phyloP scores from a whole-genome alignment of 2,797 vertebrate species.

The Hydrocynus forskahlii region DNA sequence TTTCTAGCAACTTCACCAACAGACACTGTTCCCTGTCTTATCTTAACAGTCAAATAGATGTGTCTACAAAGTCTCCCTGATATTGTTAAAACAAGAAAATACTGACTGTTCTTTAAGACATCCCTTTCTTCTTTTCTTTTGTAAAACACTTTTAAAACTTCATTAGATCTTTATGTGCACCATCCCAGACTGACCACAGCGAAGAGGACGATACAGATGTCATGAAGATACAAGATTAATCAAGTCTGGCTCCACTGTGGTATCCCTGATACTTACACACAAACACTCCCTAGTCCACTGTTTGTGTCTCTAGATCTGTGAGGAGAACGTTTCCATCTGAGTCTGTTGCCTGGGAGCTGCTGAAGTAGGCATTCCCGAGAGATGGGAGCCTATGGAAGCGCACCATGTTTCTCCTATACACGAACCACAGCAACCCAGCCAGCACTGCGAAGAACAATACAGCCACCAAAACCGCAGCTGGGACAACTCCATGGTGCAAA shows the following conservation, averaged over 20 bases:
- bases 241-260: background rate
- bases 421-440: conserved; percentile 75
- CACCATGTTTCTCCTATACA: conserved; percentile 78
- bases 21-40: background rate
- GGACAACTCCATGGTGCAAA: conserved; percentile 73
- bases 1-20: background rate
- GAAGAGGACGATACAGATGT: background rate
- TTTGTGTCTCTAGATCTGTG: conserved; percentile 81
- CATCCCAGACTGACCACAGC: background rate
- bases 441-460: conserved; percentile 78
- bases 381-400: conserved; percentile 73
- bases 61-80: conserved; percentile 27
- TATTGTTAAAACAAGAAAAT: conserved; percentile 31
- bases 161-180: conserved; percentile 16
- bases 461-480: conserved; percentile 76
- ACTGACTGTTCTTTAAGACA: conserved; percentile 20
- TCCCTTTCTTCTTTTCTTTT: conserved; percentile 14
- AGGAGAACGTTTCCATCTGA: conserved; percentile 90
- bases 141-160: conserved; percentile 12
- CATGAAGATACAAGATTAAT: conserved; percentile 9
- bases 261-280: conserved; percentile 40
- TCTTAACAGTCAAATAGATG: background rate
- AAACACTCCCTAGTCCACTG: conserved; percentile 69
- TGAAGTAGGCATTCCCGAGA: conserved; percentile 79
- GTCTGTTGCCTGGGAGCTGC: conserved; percentile 73